Conservation (phyloP, 2,888 invertebrate species). For the Lasioglossum marginatum region DNA sequence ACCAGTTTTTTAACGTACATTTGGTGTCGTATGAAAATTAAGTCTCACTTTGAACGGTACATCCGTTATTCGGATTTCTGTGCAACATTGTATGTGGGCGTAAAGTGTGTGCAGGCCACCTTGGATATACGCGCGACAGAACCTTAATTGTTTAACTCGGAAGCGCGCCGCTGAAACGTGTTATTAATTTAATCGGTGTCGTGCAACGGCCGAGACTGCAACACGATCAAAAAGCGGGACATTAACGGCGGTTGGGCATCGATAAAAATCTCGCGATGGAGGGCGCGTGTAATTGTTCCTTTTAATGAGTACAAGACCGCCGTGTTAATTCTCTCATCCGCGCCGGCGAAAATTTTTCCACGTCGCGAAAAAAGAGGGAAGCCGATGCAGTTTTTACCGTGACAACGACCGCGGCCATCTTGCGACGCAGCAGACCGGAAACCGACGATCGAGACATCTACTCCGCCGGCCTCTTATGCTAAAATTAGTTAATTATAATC, state of each 20-base stretch:
- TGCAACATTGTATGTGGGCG: slow-evolving; percentile 15
- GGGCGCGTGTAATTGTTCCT: slow-evolving; percentile 24
- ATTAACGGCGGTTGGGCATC: slow-evolving; percentile 15
- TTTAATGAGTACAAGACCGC: slow-evolving; percentile 18
- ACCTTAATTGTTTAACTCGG: slow-evolving; percentile 59
- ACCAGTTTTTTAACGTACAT: background rate
- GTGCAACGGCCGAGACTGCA: slow-evolving; percentile 32
- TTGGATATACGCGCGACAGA: slow-evolving; percentile 37
- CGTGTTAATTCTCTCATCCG: slow-evolving; percentile 30
- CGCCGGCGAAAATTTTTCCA: background rate
- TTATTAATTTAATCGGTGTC: slow-evolving; percentile 60
- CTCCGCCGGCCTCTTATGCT: background rate
- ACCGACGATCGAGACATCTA: background rate
- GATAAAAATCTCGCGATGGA: slow-evolving; percentile 40
- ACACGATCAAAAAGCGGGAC: slow-evolving; percentile 38
- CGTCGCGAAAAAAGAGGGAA: background rate
- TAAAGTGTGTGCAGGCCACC: slow-evolving; percentile 31
- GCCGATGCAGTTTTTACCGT: slow-evolving; percentile 8
- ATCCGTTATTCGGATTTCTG: background rate
- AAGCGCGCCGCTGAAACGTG: slow-evolving; percentile 40
- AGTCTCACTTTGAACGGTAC: no score
- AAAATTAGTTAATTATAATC: background rate
- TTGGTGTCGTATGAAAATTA: background rate
- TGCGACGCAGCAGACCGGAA: slow-evolving; percentile 1
- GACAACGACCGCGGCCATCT: background rate